Base-by-base conservation (phyloP, 2,888 invertebrate species). In the Griposia aprilina region DNA sequence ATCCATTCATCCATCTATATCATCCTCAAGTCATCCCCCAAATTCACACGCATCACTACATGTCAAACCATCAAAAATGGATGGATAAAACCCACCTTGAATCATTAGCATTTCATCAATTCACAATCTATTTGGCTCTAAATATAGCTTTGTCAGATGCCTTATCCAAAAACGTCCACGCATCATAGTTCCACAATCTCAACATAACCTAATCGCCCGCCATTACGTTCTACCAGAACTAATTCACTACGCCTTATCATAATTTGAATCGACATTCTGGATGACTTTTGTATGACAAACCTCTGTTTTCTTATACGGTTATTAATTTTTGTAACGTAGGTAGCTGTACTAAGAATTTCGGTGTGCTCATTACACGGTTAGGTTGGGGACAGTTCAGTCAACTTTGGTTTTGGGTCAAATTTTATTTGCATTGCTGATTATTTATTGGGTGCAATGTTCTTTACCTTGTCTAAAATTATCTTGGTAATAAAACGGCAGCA, bases 171-270 rank as follows among this genome's bases (percentile, higher is more conserved):
- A 82, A 80, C 50, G 66, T 69, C 41, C 81, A 76, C 74, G 65
- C 52, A 75, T 76, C 90, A 30, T 65, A 80, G 76, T 78, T 92
- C 87, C 52, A 77, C 66, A 89, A 80, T 81, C 84, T 84, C 90
- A 88, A 92, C 92, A 92, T 88, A 93, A 91, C 92, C 93, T 94
- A 95, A 95, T 95, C 94, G 94, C 91, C 84, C 87, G 91, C 94
- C 95, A 96, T 96, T 96, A 96, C 92, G 92, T 91, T 92, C 94
- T 97, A 94, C 96, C 96, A 95, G 96, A 97, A 97, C 97, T 96
- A 97, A 97, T 97, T 95, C 93, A 89, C 91, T 88, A 87, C 90
- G 92, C 91, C 95, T 96, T 97, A 97, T 97, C 97, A 95, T 97
- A 96, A 96, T 96, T 95, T 93, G 94, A 94, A 97, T 97, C 97